Percentiles rank a stretch among this genome's conserved stretches.
Evolutionary conservation across 2,113 vertebrate genomes (phyloP).

Genomic region (Leptobrachium ailaonicum): DNA sequence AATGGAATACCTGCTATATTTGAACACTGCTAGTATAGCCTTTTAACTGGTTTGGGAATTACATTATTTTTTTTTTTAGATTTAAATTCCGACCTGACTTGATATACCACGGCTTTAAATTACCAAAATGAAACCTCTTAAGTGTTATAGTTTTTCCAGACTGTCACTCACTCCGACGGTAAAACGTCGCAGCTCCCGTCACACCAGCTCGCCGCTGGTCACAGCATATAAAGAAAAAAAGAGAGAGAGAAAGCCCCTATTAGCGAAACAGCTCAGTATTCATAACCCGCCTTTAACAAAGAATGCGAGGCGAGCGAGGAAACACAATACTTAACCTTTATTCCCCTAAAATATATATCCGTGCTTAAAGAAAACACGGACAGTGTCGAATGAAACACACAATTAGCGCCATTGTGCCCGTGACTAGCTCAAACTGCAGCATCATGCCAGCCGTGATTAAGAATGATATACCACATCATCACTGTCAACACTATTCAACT

Average conservation of each 20-base stretch:
- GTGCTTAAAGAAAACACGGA: constrained; percentile 53
- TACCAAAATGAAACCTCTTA: too few relatives aligned
- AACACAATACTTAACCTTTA: constrained; percentile 51
- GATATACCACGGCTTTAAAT: too few relatives aligned
- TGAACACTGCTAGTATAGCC: too few relatives aligned
- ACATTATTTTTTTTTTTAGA: too few relatives aligned
- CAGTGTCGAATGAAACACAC: constrained; percentile 66
- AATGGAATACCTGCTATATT: too few relatives aligned
- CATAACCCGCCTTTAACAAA: constrained; percentile 31
- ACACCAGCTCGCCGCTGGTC: background rate
- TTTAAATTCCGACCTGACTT: too few relatives aligned
- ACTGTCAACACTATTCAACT: constrained; percentile 78
- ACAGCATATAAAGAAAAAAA: background rate
- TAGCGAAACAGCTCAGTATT: constrained; percentile 46
- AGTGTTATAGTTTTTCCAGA: too few relatives aligned
- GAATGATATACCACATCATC: constrained; percentile 79
- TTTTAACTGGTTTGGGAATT: too few relatives aligned
- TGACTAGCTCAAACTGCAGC: constrained; percentile 63
- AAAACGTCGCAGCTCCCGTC: background rate
- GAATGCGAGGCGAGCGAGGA: constrained; percentile 49
- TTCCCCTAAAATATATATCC: constrained; percentile 54
- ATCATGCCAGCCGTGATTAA: constrained; percentile 72
- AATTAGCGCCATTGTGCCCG: constrained; percentile 64
- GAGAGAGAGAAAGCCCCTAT: constrained; percentile 34
- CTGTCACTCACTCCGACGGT: background rate